Evolutionary conservation across 2,113 vertebrate genomes (phyloP).

Genomic region (Loxodonta africana): DNA sequence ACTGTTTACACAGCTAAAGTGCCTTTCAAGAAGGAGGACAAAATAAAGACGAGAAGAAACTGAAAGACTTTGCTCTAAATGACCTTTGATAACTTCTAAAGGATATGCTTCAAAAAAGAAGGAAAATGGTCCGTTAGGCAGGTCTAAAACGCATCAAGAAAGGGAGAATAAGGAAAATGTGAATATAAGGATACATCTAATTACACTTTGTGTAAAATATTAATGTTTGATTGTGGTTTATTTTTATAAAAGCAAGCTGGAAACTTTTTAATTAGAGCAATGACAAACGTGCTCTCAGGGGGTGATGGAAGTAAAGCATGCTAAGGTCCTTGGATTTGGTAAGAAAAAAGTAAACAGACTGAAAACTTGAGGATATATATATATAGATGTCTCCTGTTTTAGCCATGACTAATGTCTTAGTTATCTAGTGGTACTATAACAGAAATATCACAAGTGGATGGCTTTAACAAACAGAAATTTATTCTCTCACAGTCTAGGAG

Average conservation of each 20-base stretch:
- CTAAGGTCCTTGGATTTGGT: background rate
- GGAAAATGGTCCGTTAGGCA: background rate
- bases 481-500: too few species aligned
- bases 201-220: background rate
- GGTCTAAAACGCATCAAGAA: background rate
- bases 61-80: background rate
- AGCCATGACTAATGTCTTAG: too few species aligned
- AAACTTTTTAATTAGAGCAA: background rate
- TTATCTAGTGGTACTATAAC: too few species aligned
- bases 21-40: slow-evolving; percentile 33
- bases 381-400: too few species aligned
- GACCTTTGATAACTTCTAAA: background rate
- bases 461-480: too few species aligned
- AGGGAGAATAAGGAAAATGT: background rate
- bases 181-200: background rate
- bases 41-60: slow-evolving; percentile 44
- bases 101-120: background rate
- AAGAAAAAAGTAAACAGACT: background rate
- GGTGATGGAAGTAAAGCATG: background rate
- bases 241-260: background rate
- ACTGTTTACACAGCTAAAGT: background rate
- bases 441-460: too few species aligned
- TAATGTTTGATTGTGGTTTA: slow-evolving; percentile 4
- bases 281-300: background rate
- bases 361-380: background rate